phyloP scores from a whole-genome alignment of 2,888 invertebrate genomes.

The Scaptomyza caliginosa region DNA sequence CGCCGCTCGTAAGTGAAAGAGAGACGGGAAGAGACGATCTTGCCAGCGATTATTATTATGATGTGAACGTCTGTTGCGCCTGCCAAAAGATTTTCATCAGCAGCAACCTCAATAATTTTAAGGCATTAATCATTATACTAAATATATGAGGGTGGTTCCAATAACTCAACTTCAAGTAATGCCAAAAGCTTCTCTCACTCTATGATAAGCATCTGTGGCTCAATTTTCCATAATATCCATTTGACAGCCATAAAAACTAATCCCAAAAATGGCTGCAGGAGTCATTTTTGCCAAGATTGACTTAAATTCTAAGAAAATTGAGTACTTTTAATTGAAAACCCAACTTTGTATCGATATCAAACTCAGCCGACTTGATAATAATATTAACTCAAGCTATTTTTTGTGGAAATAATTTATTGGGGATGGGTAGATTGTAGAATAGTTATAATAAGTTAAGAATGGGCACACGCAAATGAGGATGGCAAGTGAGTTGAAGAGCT shows the following conservation, averaged over 20 bases:
- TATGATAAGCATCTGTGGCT: slow-evolving; percentile 29
- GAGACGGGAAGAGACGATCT: background rate
- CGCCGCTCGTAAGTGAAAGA: slow-evolving; percentile 13
- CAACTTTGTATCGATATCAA: background rate
- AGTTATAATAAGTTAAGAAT: slow-evolving; percentile 68
- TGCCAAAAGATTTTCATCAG: slow-evolving; percentile 65
- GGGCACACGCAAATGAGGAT: slow-evolving; percentile 2
- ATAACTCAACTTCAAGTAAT: slow-evolving; percentile 25
- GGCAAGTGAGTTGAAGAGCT: background rate
- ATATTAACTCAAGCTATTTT: background rate
- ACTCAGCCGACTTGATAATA: background rate
- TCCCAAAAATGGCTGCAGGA: background rate
- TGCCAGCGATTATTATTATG: slow-evolving; percentile 71
- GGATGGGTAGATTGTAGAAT: slow-evolving; percentile 50
- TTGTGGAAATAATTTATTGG: slow-evolving; percentile 49
- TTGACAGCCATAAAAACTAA: slow-evolving; percentile 31
- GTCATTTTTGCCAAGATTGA: background rate
- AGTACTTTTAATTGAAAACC: background rate
- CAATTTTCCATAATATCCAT: slow-evolving; percentile 37
- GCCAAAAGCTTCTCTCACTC: slow-evolving; percentile 33
- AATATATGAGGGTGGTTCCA: slow-evolving; percentile 56
- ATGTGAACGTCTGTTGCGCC: slow-evolving; percentile 57
- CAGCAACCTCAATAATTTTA: slow-evolving; percentile 58
- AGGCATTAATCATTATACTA: slow-evolving; percentile 69
- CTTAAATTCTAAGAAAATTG: background rate